phyloP scores from a whole-genome alignment of 30 jellyfish, hydroid and myxozoan species.

The Hydra vulgaris region DNA sequence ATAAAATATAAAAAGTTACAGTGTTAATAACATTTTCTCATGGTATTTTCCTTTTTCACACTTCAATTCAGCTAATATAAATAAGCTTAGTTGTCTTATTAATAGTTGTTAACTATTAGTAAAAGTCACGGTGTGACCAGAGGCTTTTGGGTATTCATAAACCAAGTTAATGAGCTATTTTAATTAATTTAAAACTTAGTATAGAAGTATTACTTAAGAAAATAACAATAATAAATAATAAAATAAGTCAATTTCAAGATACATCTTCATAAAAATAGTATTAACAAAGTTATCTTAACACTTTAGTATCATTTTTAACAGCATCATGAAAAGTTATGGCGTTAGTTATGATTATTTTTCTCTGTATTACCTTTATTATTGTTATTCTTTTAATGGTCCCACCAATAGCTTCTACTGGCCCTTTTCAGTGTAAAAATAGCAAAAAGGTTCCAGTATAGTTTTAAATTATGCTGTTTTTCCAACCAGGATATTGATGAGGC shows the following conservation, averaged over 20 bases:
- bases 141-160: not conserved
- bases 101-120: no score
- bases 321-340: not conserved
- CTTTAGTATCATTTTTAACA: not conserved
- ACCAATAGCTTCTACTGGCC: slow-evolving; percentile 5
- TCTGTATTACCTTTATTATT: not conserved
- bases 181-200: not conserved
- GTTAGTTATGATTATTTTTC: not conserved
- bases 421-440: not conserved
- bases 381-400: not conserved
- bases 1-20: not conserved
- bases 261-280: not conserved
- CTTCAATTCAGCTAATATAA: not conserved
- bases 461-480: not conserved
- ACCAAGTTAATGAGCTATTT: not conserved
- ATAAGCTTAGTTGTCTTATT: no score
- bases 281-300: not conserved
- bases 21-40: not conserved
- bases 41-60: not conserved
- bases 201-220: not conserved
- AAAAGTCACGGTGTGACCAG: no score
- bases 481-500: not conserved
- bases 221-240: no score
- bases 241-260: not conserved
- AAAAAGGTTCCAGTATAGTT: not conserved